Evolutionary conservation across 1,140 invertebrate species (phyloP), one percentile per base, ranked within the genome.

Genomic region (Sitophilus oryzae): DNA sequence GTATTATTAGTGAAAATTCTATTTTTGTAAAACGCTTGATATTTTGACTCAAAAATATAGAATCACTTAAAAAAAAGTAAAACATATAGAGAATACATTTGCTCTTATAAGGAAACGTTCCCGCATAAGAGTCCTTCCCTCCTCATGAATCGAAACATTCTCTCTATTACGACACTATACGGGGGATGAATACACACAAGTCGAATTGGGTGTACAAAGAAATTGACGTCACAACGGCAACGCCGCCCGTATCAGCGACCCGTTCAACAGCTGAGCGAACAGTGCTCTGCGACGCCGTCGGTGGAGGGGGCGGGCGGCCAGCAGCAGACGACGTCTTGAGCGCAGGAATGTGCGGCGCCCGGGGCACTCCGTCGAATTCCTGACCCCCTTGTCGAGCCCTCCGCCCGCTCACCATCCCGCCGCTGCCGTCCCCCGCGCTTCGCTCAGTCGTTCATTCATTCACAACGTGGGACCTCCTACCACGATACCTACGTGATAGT

Each of bases 331-430:
- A 69, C 68, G 65, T 68, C 68, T 69, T 67, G 60, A 60, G 66
- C 65, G 59, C 73, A 76, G 76, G 77, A 79, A 79, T 79, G 77
- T 75, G 59, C 75, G 76, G 76, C 77, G 77, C 77, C 77, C 73
- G 73, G 70, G 77, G 77, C 75, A 73, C 67, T 73, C 52, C 58
- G 59, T 74, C 72, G 74, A 71, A 77, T 78, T 77, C 76, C 75
- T 74, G 72, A 71, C 73, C 73, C 58, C 63, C 61, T 58, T 60
- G 58, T 56, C 70, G 69, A 67, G 70, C 69, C 67, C 70, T 74
- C 61, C 55, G 61, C 60, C 47, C 62, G 53, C 36, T 14, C n/a
- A n/a, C n/a, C n/a, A n/a, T n/a, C n/a, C 47, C 25, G 18, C 40
- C 19, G 20, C 50, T 23, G 21, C 45, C 53, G 10, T 49, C 46